Evolutionary conservation across 2,888 invertebrate species (phyloP), one percentile per base, ranked within the genome.

Genomic region (Therioaphis trifolii): DNA sequence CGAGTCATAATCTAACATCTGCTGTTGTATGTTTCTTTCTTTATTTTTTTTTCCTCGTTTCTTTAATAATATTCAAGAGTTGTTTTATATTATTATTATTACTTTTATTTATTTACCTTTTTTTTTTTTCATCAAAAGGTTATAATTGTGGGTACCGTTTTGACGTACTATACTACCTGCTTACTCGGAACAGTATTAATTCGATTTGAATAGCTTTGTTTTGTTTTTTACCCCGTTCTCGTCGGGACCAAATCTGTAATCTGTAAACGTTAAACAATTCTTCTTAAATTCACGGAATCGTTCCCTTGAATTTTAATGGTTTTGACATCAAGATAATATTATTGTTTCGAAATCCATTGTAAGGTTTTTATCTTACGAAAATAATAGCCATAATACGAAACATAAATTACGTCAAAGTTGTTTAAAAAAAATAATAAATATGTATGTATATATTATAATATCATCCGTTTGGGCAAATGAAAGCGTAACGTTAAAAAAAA

Each of bases 1-100:
- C 52, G 21, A 79, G 15, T 79, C 55, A 15, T 79, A 79, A 79
- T 79, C 78, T 69, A 79, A 79, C 78, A 79, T 79, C 78, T 79
- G 78, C 78, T 55, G 78, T 69, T 69, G 69, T 27, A 24, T 68
- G 43, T 7, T 35, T 66, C 63, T 12, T 24, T 35, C 7, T 35
- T 7, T 5, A 5, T 35, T 35, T 35, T 15, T 46, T 27, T 12
- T 4, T 63, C 46, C 9, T 71, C 27, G 18, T 27, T 49, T 46
- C 12, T 24, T 15, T 79, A 79, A 79, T 69, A 69, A 68, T 79
- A 79, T 79, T 69, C 78, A 69, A 79, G 68, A 79, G 55, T 2
- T 11, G 78, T 79, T 27, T 46, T 77, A n/a, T 61, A 46, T 61
- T 27, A 24, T 72, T 43, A 18, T 61, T 27, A 24, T 40, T 55